Evolutionary conservation across 2,888 invertebrate species (phyloP).

Genomic region (Chaitophorus viminalis): DNA sequence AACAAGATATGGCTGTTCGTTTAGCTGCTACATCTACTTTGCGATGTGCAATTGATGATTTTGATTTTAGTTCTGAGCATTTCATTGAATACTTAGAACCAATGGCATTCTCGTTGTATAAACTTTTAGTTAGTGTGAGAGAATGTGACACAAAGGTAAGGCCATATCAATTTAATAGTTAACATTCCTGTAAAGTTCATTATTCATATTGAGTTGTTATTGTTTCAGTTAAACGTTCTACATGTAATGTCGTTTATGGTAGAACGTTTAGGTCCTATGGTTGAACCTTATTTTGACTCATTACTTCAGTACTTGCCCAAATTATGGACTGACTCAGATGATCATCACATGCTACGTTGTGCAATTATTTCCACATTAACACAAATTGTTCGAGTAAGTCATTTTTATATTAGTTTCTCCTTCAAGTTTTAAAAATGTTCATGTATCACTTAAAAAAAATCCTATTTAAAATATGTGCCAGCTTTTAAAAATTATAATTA

Average conservation of each 20-base stretch:
- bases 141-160: slow-evolving; percentile 91
- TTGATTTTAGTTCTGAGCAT: slow-evolving; percentile 88
- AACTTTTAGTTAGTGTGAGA: slow-evolving; percentile 83
- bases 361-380: slow-evolving; percentile 89
- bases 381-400: slow-evolving; percentile 80
- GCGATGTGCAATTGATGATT: slow-evolving; percentile 87
- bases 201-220: slow-evolving; percentile 56
- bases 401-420: too few relatives aligned
- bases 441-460: too few relatives aligned
- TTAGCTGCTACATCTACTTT: slow-evolving; percentile 87
- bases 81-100: slow-evolving; percentile 86
- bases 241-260: slow-evolving; percentile 90
- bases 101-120: slow-evolving; percentile 79
- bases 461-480: too few relatives aligned
- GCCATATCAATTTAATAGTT: slow-evolving; percentile 11
- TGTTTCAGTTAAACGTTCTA: slow-evolving; percentile 83
- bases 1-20: slow-evolving; percentile 89
- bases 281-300: slow-evolving; percentile 76
- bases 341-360: slow-evolving; percentile 89
- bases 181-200: not conserved
- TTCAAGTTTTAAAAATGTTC: too few relatives aligned
- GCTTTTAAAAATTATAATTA: too few relatives aligned
- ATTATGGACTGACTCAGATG: slow-evolving; percentile 88
- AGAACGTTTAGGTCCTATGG: slow-evolving; percentile 82
- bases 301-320: slow-evolving; percentile 85